A percentile compares a stretch with the other conserved stretches of the same genome.
Conservation (phyloP, 2,797 vertebrate species). For the Leuciscus waleckii region DNA sequence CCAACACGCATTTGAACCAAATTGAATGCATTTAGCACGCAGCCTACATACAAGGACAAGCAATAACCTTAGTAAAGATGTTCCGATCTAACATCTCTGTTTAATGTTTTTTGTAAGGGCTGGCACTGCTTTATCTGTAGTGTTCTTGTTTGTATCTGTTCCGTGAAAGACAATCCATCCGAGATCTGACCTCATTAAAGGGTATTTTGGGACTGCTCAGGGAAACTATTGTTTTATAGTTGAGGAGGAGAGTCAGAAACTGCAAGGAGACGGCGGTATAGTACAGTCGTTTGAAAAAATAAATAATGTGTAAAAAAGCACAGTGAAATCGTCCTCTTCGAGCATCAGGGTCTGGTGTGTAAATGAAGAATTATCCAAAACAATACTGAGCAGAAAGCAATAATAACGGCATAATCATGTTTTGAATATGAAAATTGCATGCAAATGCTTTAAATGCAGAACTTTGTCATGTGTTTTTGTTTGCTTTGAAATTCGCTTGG, state of each 20-base stretch:
- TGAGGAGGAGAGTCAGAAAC: conserved; percentile 25
- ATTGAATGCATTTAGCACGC: conserved; percentile 44
- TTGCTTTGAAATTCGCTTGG: conserved; percentile 39
- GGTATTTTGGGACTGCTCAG: conserved; percentile 57
- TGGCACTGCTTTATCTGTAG: conserved; percentile 53
- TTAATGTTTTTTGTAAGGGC: conserved; percentile 55
- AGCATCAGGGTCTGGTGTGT: conserved; percentile 53
- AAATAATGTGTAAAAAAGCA: conserved; percentile 13
- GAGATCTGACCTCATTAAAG: conserved; percentile 58
- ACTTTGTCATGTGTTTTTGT: conserved; percentile 22
- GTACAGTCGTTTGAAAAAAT: neutral
- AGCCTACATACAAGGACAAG: conserved; percentile 44
- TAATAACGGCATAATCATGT: conserved; percentile 49
- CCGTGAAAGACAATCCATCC: conserved; percentile 60
- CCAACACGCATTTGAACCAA: conserved; percentile 32
- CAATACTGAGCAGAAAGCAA: conserved; percentile 56
- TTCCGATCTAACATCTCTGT: conserved; percentile 19
- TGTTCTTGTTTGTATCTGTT: conserved; percentile 48
- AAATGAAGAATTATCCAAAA: conserved; percentile 48
- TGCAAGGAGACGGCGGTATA: neutral
- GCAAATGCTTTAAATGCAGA: conserved; percentile 37
- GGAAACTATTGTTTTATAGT: conserved; percentile 51
- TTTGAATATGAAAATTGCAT: conserved; percentile 49
- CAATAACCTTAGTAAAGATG: conserved; percentile 49
- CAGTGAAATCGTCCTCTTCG: conserved; percentile 33